Conservation (phyloP, 2,888 invertebrate species). For the Pediacus dermestoides region DNA sequence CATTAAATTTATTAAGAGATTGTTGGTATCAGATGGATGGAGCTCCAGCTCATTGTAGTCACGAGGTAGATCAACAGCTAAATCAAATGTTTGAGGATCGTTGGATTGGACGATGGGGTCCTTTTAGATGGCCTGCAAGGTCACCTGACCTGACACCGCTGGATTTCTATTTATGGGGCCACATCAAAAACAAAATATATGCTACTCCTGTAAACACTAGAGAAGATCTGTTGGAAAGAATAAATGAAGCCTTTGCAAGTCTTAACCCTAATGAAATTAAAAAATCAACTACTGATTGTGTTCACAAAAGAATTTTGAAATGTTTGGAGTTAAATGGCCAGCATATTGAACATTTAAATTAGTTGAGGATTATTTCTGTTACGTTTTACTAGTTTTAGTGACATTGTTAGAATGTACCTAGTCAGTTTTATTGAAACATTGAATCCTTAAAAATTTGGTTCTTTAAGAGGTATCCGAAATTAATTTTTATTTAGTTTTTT, state of each 20-base stretch:
- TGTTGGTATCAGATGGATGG: slow-evolving; percentile 11
- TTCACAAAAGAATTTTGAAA: background rate
- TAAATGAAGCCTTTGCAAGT: background rate
- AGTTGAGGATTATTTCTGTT: too few relatives aligned
- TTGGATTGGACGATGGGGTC: slow-evolving; percentile 4
- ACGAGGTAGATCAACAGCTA: slow-evolving; percentile 3
- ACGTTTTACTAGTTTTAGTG: too few relatives aligned
- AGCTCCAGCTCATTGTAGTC: slow-evolving; percentile 8
- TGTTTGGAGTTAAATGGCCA: background rate
- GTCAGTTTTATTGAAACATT: too few relatives aligned
- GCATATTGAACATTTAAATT: slow-evolving; percentile 4
- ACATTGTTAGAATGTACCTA: too few relatives aligned
- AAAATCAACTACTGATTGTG: background rate
- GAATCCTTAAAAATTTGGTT: too few relatives aligned
- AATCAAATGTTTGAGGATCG: background rate
- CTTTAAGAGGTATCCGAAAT: too few relatives aligned
- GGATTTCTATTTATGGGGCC: slow-evolving; percentile 1
- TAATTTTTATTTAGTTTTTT: too few relatives aligned
- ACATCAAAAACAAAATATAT: background rate
- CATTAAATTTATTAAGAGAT: background rate
- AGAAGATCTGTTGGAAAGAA: background rate
- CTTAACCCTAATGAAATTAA: background rate
- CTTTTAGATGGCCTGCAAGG: slow-evolving; percentile 5
- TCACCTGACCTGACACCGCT: slow-evolving; percentile 3
- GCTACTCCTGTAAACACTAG: background rate